These are phyloP conservation scores for Enhydra lutris DNA, from an alignment of 2,113 vertebrate species.

Conservation along the genomic window DNA sequence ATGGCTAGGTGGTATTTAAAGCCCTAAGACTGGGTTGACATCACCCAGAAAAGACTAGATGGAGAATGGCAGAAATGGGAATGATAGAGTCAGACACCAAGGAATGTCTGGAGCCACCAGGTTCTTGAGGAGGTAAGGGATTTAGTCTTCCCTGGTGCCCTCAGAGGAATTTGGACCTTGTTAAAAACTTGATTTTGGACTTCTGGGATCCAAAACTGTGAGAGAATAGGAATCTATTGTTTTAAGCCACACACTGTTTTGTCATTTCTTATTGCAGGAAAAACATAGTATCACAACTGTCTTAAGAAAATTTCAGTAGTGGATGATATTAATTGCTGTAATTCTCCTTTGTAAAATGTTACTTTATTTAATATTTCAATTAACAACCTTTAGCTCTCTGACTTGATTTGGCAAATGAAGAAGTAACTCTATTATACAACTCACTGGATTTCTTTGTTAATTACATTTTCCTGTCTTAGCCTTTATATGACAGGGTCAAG, in stretches of 20 bases:
- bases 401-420: background rate
- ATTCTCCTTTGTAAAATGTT: background rate
- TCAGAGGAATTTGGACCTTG: background rate
- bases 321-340: background rate
- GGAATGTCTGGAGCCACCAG: background rate
- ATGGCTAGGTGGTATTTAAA: background rate
- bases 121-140: background rate
- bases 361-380: background rate
- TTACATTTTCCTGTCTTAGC: background rate
- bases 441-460: background rate
- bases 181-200: background rate
- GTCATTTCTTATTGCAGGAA: background rate
- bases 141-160: fast-evolving
- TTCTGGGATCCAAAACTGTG: background rate
- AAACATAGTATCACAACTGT: background rate
- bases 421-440: background rate
- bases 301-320: background rate
- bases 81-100: background rate
- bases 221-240: background rate
- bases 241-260: background rate
- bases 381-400: background rate
- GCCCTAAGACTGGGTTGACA: background rate
- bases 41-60: background rate
- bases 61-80: background rate
- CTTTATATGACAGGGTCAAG: background rate